Conservation (phyloP, 1,140 invertebrate genomes). For the Teleopsis dalmanni region DNA sequence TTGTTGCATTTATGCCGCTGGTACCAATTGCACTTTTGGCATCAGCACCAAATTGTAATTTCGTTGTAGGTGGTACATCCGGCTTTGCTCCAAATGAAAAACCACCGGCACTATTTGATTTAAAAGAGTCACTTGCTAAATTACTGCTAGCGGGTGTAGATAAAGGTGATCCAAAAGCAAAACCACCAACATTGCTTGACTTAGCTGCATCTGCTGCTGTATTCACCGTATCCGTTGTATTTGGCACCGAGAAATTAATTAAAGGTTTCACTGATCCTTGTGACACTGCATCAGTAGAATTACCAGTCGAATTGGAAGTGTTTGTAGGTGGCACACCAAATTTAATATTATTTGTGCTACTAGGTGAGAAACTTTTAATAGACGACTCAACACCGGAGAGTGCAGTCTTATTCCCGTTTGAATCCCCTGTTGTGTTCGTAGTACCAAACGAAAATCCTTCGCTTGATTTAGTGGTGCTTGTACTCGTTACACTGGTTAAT, state of each 20-base stretch:
- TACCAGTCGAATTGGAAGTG: slow-evolving; percentile 4
- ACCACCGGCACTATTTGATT: not conserved
- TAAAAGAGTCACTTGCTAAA: not conserved
- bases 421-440: slow-evolving; percentile 12
- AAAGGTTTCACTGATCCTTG: not conserved
- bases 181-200: not conserved
- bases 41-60: not conserved
- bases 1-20: slow-evolving; percentile 1
- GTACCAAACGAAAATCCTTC: slow-evolving; percentile 4
- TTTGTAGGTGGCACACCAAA: not conserved
- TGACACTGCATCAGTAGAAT: not conserved
- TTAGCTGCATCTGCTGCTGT: not conserved
- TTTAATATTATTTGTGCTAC: not conserved
- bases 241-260: no score
- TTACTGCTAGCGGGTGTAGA: not conserved
- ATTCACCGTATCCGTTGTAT: not conserved
- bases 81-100: slow-evolving; percentile 3
- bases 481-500: no score
- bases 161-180: not conserved
- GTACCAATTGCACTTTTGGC: not conserved
- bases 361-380: no score
- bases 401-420: not conserved
- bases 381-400: no score
- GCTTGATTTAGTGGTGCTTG: slow-evolving; percentile 11
- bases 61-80: not conserved